These are phyloP conservation scores for Labeo rohita DNA, from an alignment of 2,113 vertebrate genomes.

Conservation along the genomic window DNA sequence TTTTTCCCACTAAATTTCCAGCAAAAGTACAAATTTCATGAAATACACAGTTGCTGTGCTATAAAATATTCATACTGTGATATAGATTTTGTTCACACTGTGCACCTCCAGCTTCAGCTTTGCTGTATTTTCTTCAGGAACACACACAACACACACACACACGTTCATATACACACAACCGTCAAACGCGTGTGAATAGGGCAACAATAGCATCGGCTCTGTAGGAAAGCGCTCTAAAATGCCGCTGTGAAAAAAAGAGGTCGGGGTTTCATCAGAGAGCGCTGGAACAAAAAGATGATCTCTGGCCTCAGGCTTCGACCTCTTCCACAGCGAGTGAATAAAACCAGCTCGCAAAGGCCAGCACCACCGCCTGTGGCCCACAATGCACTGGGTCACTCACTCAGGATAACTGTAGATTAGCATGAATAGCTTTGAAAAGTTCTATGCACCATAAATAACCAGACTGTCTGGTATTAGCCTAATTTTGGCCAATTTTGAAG, in stretches of 20 bases:
- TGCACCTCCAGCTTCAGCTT: neutral
- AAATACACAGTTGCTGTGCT: neutral
- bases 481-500: neutral
- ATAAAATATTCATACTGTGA: neutral
- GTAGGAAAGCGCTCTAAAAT: neutral
- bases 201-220: neutral
- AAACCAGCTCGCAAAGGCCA: slow-evolving; percentile 1
- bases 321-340: neutral
- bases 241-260: neutral
- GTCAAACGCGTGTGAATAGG: neutral
- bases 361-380: neutral
- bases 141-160: neutral
- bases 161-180: neutral
- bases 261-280: neutral
- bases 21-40: neutral
- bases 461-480: neutral
- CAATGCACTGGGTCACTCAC: neutral
- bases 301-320: slow-evolving; percentile 13
- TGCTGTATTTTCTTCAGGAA: neutral
- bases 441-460: neutral
- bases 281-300: slow-evolving; percentile 14
- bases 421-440: neutral
- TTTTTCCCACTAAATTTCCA: neutral
- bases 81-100: neutral
- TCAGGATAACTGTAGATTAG: neutral